These are phyloP conservation scores for Agriopis marginaria DNA, from an alignment of 2,888 invertebrate genomes.

Conservation along the genomic window DNA sequence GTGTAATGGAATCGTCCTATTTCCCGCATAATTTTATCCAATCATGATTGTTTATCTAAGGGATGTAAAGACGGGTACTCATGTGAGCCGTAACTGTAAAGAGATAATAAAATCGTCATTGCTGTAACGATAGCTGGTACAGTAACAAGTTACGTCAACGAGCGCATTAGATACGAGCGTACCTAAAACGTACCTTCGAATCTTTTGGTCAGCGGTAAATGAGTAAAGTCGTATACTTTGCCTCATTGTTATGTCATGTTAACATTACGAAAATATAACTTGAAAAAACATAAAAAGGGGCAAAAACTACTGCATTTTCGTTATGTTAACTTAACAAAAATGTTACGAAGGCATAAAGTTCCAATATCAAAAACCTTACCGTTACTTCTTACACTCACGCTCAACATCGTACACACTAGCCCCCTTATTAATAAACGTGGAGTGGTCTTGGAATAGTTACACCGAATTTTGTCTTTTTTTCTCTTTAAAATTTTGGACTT, in stretches of 20 bases:
- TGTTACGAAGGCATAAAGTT: too few relatives aligned
- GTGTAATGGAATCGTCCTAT: conserved; percentile 32
- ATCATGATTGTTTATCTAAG: conserved; percentile 10
- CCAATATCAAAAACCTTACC: too few relatives aligned
- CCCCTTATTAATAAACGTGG: too few relatives aligned
- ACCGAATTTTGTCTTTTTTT: too few relatives aligned
- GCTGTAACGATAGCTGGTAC: background rate
- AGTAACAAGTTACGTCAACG: background rate
- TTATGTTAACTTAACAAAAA: too few relatives aligned
- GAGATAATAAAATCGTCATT: too few relatives aligned
- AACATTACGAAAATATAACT: background rate
- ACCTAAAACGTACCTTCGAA: background rate
- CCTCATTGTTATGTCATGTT: background rate
- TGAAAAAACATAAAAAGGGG: too few relatives aligned
- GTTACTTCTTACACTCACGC: too few relatives aligned
- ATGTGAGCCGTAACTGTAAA: background rate
- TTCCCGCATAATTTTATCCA: conserved; percentile 32
- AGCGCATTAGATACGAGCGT: too few relatives aligned
- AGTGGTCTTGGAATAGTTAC: too few relatives aligned
- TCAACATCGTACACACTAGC: background rate
- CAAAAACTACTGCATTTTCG: too few relatives aligned
- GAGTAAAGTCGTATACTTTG: background rate
- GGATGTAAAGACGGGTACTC: background rate
- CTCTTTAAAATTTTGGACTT: too few relatives aligned
- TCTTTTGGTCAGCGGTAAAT: background rate